Evolutionary conservation across 1,140 invertebrate genomes (phyloP).

Genomic region (Sitobion miscanthi): DNA sequence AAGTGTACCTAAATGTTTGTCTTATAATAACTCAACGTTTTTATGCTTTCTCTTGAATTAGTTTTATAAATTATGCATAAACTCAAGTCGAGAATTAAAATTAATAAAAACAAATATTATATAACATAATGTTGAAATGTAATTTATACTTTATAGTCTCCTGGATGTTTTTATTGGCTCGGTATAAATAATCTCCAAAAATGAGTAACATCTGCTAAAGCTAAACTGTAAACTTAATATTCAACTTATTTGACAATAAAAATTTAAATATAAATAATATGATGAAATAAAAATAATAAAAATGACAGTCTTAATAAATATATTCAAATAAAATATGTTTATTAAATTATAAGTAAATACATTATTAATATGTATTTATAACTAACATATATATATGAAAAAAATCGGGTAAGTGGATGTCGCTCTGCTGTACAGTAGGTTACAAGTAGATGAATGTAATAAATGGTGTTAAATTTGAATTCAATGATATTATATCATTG

Average conservation of each 20-base stretch:
- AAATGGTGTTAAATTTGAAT: no score
- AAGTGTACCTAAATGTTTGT: not conserved
- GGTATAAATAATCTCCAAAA: not conserved
- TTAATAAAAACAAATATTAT: not conserved
- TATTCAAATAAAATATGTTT: not conserved
- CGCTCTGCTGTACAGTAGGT: no score
- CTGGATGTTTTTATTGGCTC: not conserved
- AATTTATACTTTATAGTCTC: not conserved
- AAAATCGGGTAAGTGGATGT: no score
- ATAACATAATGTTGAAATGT: not conserved
- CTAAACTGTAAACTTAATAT: not conserved
- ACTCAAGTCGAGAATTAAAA: not conserved
- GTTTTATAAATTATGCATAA: not conserved
- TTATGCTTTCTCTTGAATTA: not conserved
- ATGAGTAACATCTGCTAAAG: constrained; percentile 7
- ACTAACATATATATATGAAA: not conserved
- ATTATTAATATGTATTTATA: not conserved
- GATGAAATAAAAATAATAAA: not conserved
- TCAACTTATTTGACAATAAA: not conserved
- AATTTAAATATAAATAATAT: not conserved
- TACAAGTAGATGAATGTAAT: no score
- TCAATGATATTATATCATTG: no score
- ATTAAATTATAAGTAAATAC: not conserved
- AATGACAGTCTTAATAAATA: not conserved
- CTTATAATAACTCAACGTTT: not conserved